Conservation (phyloP, 2,888 invertebrate species). For the Litoditis marina region DNA sequence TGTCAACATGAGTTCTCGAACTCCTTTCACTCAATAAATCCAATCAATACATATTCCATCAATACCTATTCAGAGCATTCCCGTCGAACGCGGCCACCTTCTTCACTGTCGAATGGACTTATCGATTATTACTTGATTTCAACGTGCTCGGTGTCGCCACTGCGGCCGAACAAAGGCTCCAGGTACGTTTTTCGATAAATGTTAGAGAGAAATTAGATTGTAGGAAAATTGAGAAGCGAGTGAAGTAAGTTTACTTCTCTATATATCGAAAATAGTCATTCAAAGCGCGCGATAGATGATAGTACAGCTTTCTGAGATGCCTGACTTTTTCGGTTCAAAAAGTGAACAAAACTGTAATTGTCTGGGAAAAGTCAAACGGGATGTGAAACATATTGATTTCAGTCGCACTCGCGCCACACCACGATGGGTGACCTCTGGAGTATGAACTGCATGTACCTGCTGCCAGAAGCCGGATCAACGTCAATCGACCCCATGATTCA, state of each 20-base stretch:
- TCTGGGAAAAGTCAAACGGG: too few species aligned
- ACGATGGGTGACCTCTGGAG: conserved; percentile 36
- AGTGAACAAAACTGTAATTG: too few species aligned
- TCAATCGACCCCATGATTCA: conserved; percentile 57
- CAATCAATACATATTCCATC: too few species aligned
- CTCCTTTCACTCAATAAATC: too few species aligned
- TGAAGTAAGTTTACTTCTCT: too few species aligned
- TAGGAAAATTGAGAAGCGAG: too few species aligned
- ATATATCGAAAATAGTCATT: too few species aligned
- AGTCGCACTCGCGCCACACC: conserved; percentile 11
- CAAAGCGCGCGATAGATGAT: too few species aligned
- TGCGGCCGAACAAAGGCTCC: conserved; percentile 1
- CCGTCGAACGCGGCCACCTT: conserved; percentile 90
- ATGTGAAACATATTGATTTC: background rate
- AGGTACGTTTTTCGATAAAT: conserved; percentile 10
- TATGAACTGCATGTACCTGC: conserved; percentile 36
- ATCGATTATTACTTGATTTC: conserved; percentile 49
- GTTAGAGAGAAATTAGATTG: background rate
- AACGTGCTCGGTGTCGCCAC: conserved; percentile 30
- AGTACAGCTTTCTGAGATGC: too few species aligned
- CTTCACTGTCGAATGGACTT: conserved; percentile 71
- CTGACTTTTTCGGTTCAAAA: too few species aligned
- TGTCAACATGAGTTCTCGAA: too few species aligned
- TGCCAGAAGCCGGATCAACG: conserved; percentile 58
- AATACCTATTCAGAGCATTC: conserved; percentile 78